phyloP scores from a whole-genome alignment of 1,140 invertebrate species.

The Caligus rogercresseyi region DNA sequence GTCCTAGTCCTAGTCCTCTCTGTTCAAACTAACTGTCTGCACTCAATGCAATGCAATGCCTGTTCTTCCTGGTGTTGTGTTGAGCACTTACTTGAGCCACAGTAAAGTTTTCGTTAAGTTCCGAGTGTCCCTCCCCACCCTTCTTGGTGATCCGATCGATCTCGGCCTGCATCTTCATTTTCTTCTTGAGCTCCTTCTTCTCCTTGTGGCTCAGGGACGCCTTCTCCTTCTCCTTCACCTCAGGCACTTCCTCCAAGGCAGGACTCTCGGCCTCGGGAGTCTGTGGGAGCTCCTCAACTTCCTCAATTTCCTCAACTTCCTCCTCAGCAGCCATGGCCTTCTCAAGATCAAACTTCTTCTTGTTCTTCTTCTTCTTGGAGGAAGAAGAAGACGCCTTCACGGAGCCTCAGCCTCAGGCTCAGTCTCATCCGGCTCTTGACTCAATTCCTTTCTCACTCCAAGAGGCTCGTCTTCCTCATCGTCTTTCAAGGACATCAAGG shows the following conservation, averaged over 20 bases:
- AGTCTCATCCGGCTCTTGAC: constrained; percentile 19
- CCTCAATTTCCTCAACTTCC: constrained; percentile 11
- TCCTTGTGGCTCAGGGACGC: constrained; percentile 82
- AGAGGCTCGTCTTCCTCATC: constrained; percentile 21
- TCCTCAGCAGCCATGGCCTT: neutral
- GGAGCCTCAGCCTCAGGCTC: neutral
- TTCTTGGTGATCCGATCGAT: constrained; percentile 71
- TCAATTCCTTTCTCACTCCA: constrained; percentile 20
- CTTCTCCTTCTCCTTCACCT: constrained; percentile 20
- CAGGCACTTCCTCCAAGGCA: constrained; percentile 24
- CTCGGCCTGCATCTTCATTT: constrained; percentile 77
- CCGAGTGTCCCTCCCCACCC: constrained; percentile 65
- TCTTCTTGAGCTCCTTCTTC: constrained; percentile 80
- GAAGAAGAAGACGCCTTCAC: constrained; percentile 8
- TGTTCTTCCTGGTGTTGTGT: no score
- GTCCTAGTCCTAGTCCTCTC: no score
- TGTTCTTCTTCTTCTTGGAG: constrained; percentile 19
- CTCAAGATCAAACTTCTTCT: constrained; percentile 17
- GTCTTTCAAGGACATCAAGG: neutral
- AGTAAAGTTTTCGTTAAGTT: constrained; percentile 82
- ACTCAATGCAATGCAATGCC: no score
- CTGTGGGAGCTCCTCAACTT: constrained; percentile 17
- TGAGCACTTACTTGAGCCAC: no score
- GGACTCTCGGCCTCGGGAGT: constrained; percentile 15
- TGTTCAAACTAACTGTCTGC: no score